phyloP scores from a whole-genome alignment of 2,113 vertebrate genomes.

The Probosciger aterrimus region DNA sequence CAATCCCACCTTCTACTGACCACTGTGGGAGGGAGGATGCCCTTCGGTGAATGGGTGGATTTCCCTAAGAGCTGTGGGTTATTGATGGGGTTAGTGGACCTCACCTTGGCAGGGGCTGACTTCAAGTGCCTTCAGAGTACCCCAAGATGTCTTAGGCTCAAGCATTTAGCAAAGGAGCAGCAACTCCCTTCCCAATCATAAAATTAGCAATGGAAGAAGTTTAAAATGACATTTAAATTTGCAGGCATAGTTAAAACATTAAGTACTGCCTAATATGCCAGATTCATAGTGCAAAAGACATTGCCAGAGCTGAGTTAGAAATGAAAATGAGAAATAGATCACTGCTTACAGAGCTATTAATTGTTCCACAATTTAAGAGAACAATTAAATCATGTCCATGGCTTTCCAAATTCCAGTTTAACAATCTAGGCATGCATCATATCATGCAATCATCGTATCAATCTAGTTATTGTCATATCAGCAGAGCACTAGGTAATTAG shows the following conservation, averaged over 20 bases:
- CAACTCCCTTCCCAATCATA: not conserved
- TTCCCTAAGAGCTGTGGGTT: not conserved
- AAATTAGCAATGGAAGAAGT: not conserved
- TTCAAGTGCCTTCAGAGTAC: not conserved
- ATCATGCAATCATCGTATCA: not conserved
- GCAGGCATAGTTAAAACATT: not conserved
- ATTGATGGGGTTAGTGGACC: not conserved
- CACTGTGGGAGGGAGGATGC: rapidly evolving
- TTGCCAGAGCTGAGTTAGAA: not conserved
- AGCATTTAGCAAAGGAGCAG: not conserved
- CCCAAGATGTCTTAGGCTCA: not conserved
- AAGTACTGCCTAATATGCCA: not conserved
- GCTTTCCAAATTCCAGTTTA: not conserved
- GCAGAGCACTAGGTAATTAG: not conserved
- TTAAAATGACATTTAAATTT: not conserved
- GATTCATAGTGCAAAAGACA: not conserved
- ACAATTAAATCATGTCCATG: not conserved
- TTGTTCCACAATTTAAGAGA: not conserved
- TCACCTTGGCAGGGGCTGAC: not conserved
- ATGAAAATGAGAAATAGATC: not conserved
- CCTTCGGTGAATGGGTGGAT: rapidly evolving
- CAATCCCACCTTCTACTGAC: not conserved
- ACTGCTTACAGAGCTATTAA: not conserved
- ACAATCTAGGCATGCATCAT: not conserved
- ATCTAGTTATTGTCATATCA: not conserved